Base-by-base conservation (phyloP, 2,797 vertebrate species). In the Xenopus petersii region DNA sequence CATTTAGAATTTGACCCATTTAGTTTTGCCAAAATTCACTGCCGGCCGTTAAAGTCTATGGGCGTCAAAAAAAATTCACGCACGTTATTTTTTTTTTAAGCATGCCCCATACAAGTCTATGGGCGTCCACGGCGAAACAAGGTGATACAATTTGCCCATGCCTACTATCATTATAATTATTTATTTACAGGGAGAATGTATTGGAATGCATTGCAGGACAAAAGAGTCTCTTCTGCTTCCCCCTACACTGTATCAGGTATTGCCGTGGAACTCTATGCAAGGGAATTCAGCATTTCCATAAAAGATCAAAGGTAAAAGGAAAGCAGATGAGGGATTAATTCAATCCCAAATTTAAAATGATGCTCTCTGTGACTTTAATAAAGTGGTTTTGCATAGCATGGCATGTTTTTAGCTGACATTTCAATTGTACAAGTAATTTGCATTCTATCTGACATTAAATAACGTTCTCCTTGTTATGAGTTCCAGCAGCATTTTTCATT, bases 401-500 rank as follows among this genome's bases (percentile, higher is more conserved):
- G 91, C 95, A 94, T 98, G 95, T 96, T 97, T 60, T 96, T 93
- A 95, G 89, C 94, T 98, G 96, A 98, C 96, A 98, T 98, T 98
- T 98, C 94, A 94, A 92, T 96, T 95, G 94, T 94, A 93, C 92
- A 87, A 94, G 94, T 95, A 89, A 98, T 98, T 98, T 98, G 94
- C 96, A 98, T 98, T 96, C 94, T 89, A 94, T 96, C 95, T 96
- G 95, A 98, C 95, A 96, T 93, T 87, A 92, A 94, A 93, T 94
- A 94, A 94, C 94, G 91, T 91, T 90, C 86, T 88, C 81, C 83
- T 90, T 94, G 95, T 95, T 95, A 95, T 91, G 90, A 93, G 96
- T 95, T 96, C 93, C 77, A 81, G 75, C 82, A 75, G 93, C 93
- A 87, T 89, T 87, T 30, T 89, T 85, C 77, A 74, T 93, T 94